Evolutionary conservation across 2,113 vertebrate genomes (phyloP).

Genomic region (Seriola quinqueradiata): DNA sequence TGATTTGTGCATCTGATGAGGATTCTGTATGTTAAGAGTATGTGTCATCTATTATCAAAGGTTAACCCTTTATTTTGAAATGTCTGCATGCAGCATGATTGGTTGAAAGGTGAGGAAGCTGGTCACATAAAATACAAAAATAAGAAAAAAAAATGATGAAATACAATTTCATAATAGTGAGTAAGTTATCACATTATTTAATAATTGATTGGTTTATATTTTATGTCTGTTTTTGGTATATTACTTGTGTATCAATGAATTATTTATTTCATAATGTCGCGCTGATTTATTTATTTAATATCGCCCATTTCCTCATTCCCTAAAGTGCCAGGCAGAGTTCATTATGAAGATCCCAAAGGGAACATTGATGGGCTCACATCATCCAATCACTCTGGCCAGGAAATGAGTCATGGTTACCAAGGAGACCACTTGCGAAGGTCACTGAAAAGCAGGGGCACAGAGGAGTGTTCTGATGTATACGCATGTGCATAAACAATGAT

Average conservation of each 20-base stretch:
- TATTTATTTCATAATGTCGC: neutral
- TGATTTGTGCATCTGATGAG: neutral
- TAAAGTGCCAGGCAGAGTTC: conserved; percentile 43
- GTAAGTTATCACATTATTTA: neutral
- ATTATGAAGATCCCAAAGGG: conserved; percentile 64
- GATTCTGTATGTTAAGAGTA: neutral
- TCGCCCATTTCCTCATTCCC: neutral
- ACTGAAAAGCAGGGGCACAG: conserved; percentile 6
- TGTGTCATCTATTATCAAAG: conserved; percentile 17
- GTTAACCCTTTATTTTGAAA: conserved; percentile 23
- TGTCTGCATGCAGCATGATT: conserved; percentile 1
- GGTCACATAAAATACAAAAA: neutral
- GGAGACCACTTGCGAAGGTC: conserved; percentile 46
- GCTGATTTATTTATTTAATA: conserved; percentile 17
- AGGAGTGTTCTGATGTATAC: neutral
- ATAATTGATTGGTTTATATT: neutral
- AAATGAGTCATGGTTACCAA: conserved; percentile 63
- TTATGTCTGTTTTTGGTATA: neutral
- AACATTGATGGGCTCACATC: conserved; percentile 42
- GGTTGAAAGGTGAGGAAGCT: neutral
- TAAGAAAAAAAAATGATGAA: neutral
- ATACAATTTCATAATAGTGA: neutral
- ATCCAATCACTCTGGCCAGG: conserved; percentile 54
- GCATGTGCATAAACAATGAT: neutral
- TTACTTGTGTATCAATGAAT: neutral